Base-by-base conservation (phyloP, 2,888 invertebrate species). In the Bugula neritina region DNA sequence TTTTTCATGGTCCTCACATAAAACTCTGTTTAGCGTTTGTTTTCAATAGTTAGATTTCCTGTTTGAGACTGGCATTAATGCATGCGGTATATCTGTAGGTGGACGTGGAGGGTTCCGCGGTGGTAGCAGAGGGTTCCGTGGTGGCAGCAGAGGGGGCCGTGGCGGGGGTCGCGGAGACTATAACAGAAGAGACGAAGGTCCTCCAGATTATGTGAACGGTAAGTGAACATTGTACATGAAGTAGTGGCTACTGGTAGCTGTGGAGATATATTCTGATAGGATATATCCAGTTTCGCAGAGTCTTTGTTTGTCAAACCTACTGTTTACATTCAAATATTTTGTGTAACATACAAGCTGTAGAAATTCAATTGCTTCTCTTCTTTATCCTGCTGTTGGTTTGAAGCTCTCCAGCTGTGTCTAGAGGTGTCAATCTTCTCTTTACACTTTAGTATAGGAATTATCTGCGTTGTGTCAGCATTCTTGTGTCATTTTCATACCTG, bases 121-220 rank as follows among this genome's bases (percentile, higher is more conserved):
- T n/a, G 72, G 74, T 27, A 71, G 73, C 63, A 69, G 74, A n/a
- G 72, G 74, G 21, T 71, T 69, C 23, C 21, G 23, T 25, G 35
- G 70, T 27, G 63, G 72, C 35, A 5, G 55, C 2, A 21, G 70
- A 25, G 35, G 52, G n/a, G 29, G 57, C 17, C 69, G 57, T 71
- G 76, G 75, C 57, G 73, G 78, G 71, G 78, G 77, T 5, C 75
- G 76, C 17, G 73, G 74, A 29, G 75, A 76, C n/a, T 72, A 72
- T 21, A 34, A 54, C 23, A 73, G 73, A 55, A 72, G 75, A 25
- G 79, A 82, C 73, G 75, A 77, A 27, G 82, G 82, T 25, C 83
- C 82, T 13, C 83, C 83, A 71, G 80, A 80, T 35, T 72, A 77
- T 71, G 83, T 83, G 57, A 75, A 79, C 29, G 81, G 82, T 82